Evolutionary conservation across 1,140 invertebrate genomes (phyloP), one percentile per base, ranked within the genome.

Genomic region (Lutraria rhynchaena): DNA sequence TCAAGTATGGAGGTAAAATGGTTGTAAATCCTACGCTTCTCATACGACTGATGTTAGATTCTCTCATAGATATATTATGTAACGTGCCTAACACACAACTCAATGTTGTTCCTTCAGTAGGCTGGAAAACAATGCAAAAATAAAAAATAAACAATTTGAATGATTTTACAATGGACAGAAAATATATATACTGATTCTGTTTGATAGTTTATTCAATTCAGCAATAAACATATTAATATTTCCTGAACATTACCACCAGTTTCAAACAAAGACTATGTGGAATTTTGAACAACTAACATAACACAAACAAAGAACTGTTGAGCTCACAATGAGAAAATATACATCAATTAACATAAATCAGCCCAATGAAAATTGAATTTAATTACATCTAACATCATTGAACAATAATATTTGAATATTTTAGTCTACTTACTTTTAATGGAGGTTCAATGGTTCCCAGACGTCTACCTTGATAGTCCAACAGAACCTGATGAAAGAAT

Each of bases 21-120:
- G 35, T 3, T 19, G n/a, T n/a, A 22, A 61, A 37, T 13, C 41
- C 58, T 17, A 22, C 31, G 41, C 17, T 61, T 35, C 58, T 3
- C 7, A 61, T 13, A 11, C 31, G 58, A 5, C 33, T 35, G 35
- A 61, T 61, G n/a, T 61, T 61, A n/a, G 58, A 3, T 35, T 61
- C 58, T n/a, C 58, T 35, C 58, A 61, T 61, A 7, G 58, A 35
- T 24, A 61, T 15, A 24, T 61, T 61, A 22, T 61, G 58, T 15
- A 61, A 37, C 17, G 41, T 61, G 3, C 31, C 35, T n/a, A 61
- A n/a, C 24, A 37, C 58, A 7, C 17, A 37, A 19, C 41, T 27
- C 31, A 61, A 24, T 37, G 41, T n/a, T 37, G 5, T 41, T 46
- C 46, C 61, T 15, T 65, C 61, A 22, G 5, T n/a, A 15, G 4